Evolutionary conservation across 1,140 invertebrate species (phyloP).

Genomic region (Sarcophaga peregrina): DNA sequence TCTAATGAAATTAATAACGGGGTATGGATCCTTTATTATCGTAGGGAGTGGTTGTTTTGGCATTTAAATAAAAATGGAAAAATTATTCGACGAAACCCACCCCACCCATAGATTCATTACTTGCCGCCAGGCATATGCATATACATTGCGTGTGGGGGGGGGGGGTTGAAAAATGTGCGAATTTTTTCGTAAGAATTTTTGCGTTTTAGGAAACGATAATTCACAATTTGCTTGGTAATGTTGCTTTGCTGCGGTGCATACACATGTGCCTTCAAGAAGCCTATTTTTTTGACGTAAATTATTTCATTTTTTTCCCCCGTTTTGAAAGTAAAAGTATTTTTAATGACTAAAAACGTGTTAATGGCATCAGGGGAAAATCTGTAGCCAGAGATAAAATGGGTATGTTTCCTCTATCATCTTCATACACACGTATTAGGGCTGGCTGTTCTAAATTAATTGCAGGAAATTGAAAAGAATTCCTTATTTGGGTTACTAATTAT

Average conservation of each 20-base stretch:
- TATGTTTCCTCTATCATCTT: neutral
- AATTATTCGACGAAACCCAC: too few relatives aligned
- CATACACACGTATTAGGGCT: neutral
- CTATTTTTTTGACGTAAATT: too few relatives aligned
- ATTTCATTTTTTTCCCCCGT: too few relatives aligned
- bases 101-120: too few relatives aligned
- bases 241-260: neutral
- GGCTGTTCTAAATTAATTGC: constrained; percentile 17
- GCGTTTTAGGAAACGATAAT: constrained; percentile 16
- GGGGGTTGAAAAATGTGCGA: neutral
- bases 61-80: neutral
- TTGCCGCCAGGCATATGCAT: neutral
- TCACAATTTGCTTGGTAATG: neutral
- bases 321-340: neutral
- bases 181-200: neutral
- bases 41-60: constrained; percentile 23
- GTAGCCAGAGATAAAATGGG: neutral
- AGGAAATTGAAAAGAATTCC: constrained; percentile 19
- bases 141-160: neutral
- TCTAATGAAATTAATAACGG: neutral
- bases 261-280: neutral
- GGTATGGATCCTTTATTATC: neutral
- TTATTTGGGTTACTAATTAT: neutral
- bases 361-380: neutral
- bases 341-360: neutral